Conservation (phyloP, 2,888 invertebrate genomes). For the Horisme vitalbata region DNA sequence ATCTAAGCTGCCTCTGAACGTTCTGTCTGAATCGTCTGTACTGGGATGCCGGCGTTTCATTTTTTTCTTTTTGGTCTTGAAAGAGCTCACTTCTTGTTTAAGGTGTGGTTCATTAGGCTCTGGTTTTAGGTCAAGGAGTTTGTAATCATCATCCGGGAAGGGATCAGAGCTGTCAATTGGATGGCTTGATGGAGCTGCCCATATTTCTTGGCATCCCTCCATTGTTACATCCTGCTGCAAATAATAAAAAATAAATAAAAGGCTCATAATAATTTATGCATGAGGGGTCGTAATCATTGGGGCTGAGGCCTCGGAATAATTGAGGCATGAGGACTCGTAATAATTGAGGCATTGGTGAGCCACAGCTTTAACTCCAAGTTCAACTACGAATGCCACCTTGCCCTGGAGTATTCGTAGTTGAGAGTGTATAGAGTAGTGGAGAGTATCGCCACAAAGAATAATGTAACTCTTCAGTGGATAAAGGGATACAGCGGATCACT, state of each 20-base stretch:
- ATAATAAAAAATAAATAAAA: not conserved
- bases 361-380: no score
- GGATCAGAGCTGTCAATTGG: conserved; percentile 41
- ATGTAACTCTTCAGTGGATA: no score
- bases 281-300: no score
- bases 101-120: conserved; percentile 43
- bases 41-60: conserved; percentile 47
- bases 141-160: conserved; percentile 46
- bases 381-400: no score
- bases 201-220: conserved; percentile 40
- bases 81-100: conserved; percentile 29
- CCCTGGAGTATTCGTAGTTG: no score
- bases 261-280: no score
- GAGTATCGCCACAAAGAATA: no score
- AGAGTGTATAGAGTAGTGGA: no score
- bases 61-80: conserved; percentile 54
- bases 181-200: conserved; percentile 36
- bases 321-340: no score
- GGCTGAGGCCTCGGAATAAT: no score
- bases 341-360: no score
- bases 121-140: conserved; percentile 45
- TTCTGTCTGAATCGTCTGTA: conserved; percentile 50
- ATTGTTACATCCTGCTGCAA: conserved; percentile 36
- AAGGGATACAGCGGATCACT: no score
- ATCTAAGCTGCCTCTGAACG: conserved; percentile 44